Percentiles rank a stretch among this genome's conserved stretches.
phyloP scores from a whole-genome alignment of 2,797 vertebrate species.

The Denticeps clupeoides region DNA sequence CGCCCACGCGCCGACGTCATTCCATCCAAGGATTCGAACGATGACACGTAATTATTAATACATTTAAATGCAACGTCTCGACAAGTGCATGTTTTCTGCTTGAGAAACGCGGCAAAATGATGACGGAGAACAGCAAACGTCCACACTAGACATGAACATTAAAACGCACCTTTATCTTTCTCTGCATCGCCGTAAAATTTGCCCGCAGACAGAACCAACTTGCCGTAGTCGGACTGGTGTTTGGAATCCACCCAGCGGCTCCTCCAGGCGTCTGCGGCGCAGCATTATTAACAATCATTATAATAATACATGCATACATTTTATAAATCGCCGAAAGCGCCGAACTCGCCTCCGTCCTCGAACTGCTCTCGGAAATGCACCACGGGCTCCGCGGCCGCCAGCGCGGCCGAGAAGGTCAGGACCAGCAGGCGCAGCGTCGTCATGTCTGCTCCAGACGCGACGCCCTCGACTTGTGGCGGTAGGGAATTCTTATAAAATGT shows the following conservation, averaged over 20 bases:
- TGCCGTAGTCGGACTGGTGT: constrained; percentile 64
- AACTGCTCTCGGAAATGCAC: constrained; percentile 73
- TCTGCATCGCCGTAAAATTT: constrained; percentile 69
- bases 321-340: background rate
- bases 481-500: too few relatives aligned
- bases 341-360: constrained; percentile 70
- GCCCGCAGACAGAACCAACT: constrained; percentile 62
- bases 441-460: constrained; percentile 36
- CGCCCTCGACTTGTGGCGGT: background rate
- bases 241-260: constrained; percentile 67
- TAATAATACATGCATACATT: too few relatives aligned
- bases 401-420: constrained; percentile 46
- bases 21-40: too few relatives aligned
- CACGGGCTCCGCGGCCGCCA: constrained; percentile 49
- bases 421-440: constrained; percentile 50
- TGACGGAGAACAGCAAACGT: too few relatives aligned
- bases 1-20: too few relatives aligned
- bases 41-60: too few relatives aligned
- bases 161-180: constrained; percentile 69
- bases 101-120: too few relatives aligned
- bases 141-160: too few relatives aligned
- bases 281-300: background rate
- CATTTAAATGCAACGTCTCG: too few relatives aligned
- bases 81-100: too few relatives aligned
- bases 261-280: constrained; percentile 58